These are phyloP conservation scores for Synergus laeviventris DNA, from an alignment of 2,888 invertebrate genomes.

Conservation along the genomic window DNA sequence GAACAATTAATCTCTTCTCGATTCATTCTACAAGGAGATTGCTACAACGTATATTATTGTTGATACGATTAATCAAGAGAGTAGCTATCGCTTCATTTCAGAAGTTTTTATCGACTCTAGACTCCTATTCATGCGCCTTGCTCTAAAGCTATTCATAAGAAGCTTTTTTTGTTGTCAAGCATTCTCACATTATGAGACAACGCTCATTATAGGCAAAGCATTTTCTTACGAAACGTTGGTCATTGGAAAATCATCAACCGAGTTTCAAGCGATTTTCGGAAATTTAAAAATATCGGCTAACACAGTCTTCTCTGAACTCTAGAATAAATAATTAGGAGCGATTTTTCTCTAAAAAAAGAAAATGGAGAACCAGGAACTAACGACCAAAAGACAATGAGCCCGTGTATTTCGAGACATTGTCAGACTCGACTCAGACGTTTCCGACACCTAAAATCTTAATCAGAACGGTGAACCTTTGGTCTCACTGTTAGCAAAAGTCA, in stretches of 20 bases:
- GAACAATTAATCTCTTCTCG: slow-evolving; percentile 37
- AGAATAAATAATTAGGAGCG: neutral
- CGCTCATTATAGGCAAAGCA: neutral
- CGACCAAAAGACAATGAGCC: neutral
- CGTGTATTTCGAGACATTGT: neutral
- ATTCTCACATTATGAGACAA: neutral
- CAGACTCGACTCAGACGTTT: neutral
- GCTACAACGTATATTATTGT: slow-evolving; percentile 39
- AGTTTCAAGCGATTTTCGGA: neutral
- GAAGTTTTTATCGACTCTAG: slow-evolving; percentile 31
- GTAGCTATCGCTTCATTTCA: slow-evolving; percentile 32
- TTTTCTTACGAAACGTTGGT: neutral
- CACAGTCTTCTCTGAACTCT: neutral
- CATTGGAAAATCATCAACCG: neutral
- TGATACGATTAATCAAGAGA: slow-evolving; percentile 36
- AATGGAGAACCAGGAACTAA: neutral
- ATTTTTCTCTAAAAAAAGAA: neutral
- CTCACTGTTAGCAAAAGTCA: neutral
- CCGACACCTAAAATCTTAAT: neutral
- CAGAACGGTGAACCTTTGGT: neutral
- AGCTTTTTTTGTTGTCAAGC: slow-evolving; percentile 1
- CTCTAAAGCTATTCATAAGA: slow-evolving; percentile 10
- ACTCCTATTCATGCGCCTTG: slow-evolving; percentile 30
- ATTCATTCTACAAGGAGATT: slow-evolving; percentile 38
- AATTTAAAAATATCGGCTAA: no score